phyloP scores from a whole-genome alignment of 2,888 invertebrate species.

The Leptinotarsa rubiginosa region DNA sequence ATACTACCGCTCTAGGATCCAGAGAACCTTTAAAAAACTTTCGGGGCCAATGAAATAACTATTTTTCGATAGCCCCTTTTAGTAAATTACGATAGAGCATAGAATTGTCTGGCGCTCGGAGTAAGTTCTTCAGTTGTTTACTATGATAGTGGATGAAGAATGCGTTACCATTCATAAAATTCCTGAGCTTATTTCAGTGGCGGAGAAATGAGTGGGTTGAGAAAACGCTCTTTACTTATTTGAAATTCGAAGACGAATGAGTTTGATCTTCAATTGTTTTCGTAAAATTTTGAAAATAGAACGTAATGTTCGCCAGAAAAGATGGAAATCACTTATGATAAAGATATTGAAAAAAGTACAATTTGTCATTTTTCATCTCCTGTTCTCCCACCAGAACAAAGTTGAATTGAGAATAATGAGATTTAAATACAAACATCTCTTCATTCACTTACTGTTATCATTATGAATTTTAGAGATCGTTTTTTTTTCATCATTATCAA shows the following conservation, averaged over 20 bases:
- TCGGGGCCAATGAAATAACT: constrained; percentile 57
- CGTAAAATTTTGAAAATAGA: neutral
- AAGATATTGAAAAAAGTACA: too few species aligned
- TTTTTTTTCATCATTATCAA: too few species aligned
- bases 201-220: constrained; percentile 23
- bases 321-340: too few species aligned
- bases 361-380: too few species aligned
- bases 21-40: constrained; percentile 61
- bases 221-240: neutral
- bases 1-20: constrained; percentile 59
- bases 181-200: constrained; percentile 48
- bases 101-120: constrained; percentile 44
- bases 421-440: too few species aligned
- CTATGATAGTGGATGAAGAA: constrained; percentile 58
- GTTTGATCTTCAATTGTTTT: neutral
- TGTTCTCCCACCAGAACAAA: too few species aligned
- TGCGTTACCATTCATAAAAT: constrained; percentile 62
- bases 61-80: constrained; percentile 50
- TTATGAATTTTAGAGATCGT: too few species aligned
- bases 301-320: too few species aligned
- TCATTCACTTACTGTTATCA: too few species aligned
- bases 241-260: too few species aligned
- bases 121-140: constrained; percentile 49
- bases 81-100: constrained; percentile 54
- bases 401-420: too few species aligned